A percentile compares a stretch with the other conserved stretches of the same genome.
Evolutionary conservation across 2,888 invertebrate species (phyloP).

Genomic region (Zygaena filipendulae): DNA sequence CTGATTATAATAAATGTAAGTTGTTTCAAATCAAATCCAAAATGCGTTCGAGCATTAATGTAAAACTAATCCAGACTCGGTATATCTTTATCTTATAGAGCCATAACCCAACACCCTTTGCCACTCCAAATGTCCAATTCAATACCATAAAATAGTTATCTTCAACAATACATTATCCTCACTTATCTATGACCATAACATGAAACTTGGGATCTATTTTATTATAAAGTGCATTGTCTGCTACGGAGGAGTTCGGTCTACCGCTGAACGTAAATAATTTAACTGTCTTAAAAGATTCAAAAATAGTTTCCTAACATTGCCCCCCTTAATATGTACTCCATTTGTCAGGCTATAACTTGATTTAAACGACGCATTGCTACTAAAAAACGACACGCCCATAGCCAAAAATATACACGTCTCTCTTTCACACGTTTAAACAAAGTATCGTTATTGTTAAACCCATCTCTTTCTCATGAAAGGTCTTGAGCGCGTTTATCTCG

Average conservation of each 20-base stretch:
- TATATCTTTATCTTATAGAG: conserved; percentile 41
- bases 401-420: conserved; percentile 27
- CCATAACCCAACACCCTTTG: conserved; percentile 58
- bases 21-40: no score
- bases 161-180: conserved; percentile 58
- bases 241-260: conserved; percentile 51
- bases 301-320: conserved; percentile 69
- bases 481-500: conserved; percentile 43
- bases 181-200: conserved; percentile 63
- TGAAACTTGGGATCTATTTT: conserved; percentile 59
- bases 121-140: conserved; percentile 50
- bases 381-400: conserved; percentile 46
- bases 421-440: conserved; percentile 24
- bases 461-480: conserved; percentile 38
- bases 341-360: conserved; percentile 68
- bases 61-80: conserved; percentile 43
- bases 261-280: conserved; percentile 65
- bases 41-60: conserved; percentile 33
- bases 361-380: conserved; percentile 60
- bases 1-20: no score
- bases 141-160: conserved; percentile 63
- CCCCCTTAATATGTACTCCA: conserved; percentile 68
- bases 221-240: conserved; percentile 68
- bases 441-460: no score
- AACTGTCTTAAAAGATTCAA: conserved; percentile 70